A percentile compares a stretch with the other conserved stretches of the same genome.
Evolutionary conservation across 1,140 invertebrate species (phyloP).

Genomic region (Pissodes strobi): DNA sequence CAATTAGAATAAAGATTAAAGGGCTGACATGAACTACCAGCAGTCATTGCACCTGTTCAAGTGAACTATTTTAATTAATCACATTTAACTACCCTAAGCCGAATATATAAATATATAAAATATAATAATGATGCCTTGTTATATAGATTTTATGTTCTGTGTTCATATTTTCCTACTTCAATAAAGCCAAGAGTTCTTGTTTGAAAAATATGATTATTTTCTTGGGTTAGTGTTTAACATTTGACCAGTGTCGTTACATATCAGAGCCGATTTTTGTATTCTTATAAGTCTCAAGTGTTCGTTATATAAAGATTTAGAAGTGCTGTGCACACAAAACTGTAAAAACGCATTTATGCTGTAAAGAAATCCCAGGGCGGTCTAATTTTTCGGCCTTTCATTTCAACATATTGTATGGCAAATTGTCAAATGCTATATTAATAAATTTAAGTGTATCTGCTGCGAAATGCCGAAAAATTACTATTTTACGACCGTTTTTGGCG

Average conservation of each 20-base stretch:
- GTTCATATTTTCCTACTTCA: no score
- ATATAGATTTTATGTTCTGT: no score
- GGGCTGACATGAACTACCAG: no score
- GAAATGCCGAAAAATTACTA: slow-evolving; percentile 2
- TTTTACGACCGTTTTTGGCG: slow-evolving; percentile 3
- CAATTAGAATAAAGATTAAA: no score
- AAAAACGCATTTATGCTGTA: neutral
- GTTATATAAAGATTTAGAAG: slow-evolving; percentile 1
- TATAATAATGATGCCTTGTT: no score
- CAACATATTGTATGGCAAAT: slow-evolving; percentile 24
- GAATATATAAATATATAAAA: no score
- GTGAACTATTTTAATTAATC: no score
- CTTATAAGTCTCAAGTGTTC: slow-evolving; percentile 1
- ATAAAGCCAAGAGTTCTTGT: neutral
- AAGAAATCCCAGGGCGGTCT: neutral
- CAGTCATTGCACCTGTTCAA: no score
- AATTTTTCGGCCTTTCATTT: neutral
- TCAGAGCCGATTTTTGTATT: neutral
- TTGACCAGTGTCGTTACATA: neutral
- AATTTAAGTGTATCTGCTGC: slow-evolving; percentile 13
- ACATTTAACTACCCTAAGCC: no score
- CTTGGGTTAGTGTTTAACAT: neutral
- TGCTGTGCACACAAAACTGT: no score
- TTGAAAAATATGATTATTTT: neutral
- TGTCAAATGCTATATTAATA: slow-evolving; percentile 25